Percentiles rank a stretch among this genome's conserved stretches.
phyloP scores from a whole-genome alignment of 2,888 invertebrate genomes.

The Yponomeuta malinellus region DNA sequence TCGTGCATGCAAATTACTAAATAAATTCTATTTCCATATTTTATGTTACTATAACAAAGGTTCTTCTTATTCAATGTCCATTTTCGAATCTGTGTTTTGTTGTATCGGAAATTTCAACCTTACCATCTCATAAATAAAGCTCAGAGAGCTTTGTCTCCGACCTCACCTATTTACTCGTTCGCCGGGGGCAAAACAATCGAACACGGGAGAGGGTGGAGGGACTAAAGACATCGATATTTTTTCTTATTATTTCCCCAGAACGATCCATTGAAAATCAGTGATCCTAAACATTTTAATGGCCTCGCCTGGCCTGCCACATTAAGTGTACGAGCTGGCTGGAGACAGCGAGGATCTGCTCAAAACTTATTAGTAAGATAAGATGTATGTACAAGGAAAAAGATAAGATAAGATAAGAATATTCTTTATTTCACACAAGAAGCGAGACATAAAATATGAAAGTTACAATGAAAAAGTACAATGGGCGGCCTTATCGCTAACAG shows the following conservation, averaged over 20 bases:
- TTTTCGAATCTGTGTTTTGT: no score
- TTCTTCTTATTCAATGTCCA: no score
- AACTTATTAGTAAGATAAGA: background rate
- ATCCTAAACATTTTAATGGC: slow-evolving; percentile 14
- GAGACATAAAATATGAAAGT: no score
- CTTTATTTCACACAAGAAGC: no score
- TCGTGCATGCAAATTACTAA: no score
- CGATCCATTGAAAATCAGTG: slow-evolving; percentile 11
- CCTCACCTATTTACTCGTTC: background rate
- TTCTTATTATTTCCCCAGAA: background rate
- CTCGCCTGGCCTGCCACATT: background rate
- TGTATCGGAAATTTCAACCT: no score
- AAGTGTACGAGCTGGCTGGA: background rate
- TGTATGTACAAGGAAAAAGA: no score
- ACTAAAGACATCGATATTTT: background rate
- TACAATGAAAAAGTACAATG: no score
- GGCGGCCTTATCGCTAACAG: no score
- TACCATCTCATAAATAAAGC: background rate
- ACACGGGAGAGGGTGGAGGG: background rate
- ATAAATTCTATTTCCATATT: no score
- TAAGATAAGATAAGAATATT: no score
- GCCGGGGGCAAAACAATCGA: background rate
- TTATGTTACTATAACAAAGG: no score
- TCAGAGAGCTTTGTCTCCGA: background rate
- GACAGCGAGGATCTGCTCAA: background rate